phyloP scores from a whole-genome alignment of 2,888 invertebrate genomes.

The Pachliopta kotzebuea region DNA sequence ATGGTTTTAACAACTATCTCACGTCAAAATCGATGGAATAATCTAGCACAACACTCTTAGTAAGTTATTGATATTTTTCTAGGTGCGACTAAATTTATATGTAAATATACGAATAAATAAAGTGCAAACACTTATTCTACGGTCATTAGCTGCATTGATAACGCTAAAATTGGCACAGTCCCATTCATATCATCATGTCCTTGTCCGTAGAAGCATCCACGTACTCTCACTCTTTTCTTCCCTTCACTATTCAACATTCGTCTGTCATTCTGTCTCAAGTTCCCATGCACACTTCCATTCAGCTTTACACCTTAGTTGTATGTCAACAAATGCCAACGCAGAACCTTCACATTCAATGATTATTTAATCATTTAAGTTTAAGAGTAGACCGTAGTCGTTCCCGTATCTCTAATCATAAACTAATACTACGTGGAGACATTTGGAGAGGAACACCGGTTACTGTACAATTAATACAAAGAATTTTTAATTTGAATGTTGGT shows the following conservation, averaged over 20 bases:
- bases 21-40: constrained; percentile 71
- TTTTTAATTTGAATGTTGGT: constrained; percentile 57
- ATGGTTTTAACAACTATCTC: constrained; percentile 67
- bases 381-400: constrained; percentile 61
- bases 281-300: constrained; percentile 36
- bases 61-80: constrained; percentile 80
- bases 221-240: constrained; percentile 35
- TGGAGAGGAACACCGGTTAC: constrained; percentile 78
- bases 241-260: constrained; percentile 36
- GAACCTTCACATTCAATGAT: constrained; percentile 49
- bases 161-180: constrained; percentile 79
- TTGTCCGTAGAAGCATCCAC: constrained; percentile 29
- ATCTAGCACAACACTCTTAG: constrained; percentile 81
- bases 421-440: constrained; percentile 73
- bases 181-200: constrained; percentile 58
- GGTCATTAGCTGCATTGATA: constrained; percentile 70
- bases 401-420: constrained; percentile 58
- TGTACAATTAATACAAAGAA: constrained; percentile 64
- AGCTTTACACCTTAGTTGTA: constrained; percentile 32
- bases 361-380: constrained; percentile 58
- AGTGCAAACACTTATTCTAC: constrained; percentile 82
- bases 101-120: constrained; percentile 80
- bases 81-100: constrained; percentile 79
- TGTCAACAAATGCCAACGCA: constrained; percentile 44
- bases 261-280: constrained; percentile 21